Evolutionary conservation across 2,113 vertebrate species (phyloP), one percentile per base, ranked within the genome.

Genomic region (Rostratula benghalensis): DNA sequence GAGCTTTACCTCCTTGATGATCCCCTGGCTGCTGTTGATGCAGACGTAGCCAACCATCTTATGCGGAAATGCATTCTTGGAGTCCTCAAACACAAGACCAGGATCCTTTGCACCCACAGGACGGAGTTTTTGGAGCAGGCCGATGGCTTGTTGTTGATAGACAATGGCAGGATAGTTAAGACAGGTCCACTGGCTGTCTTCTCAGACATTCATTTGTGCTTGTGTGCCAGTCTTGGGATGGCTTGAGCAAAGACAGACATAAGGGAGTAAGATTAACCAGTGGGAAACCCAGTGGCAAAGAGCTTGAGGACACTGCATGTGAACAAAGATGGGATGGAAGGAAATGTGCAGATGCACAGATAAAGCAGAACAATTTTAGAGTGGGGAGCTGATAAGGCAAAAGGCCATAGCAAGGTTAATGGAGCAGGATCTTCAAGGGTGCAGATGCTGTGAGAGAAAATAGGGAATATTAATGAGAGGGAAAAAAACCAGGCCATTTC

Each of bases 1-100:
- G 98, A 99, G 17, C 88, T 99, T 70, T 99, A 99, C 94, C 98
- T 99, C 51, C 98, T 99, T 4, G 99, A 99, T 41, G 99, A 99
- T 90, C 99, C 99, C 9, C 89, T 99, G 96, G 99, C 99, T 33
- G 99, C 99, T 8, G 99, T 99, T 11, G 99, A 99, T 90, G 94
- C 98, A 23, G 98, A 99, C 1, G 99, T 99, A 92, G 99, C 99
- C 19, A 97, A 96, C 45, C 99, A 99, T 95, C 98, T 99, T n/a
- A 98, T 99, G 98, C 97, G 95, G 89, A 98, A 98, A 83, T 99
- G 99, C 94, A 98, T 99, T 93, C 79, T 99, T 13, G 99, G 98
- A 93, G 86, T 98, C 85, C 98, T 99, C 64, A 94, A 93, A 74
- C 94, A 98, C 76, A 99, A 98, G 94, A 99, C 99, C 67, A 98